A percentile compares a stretch with the other conserved stretches of the same genome.
Evolutionary conservation across 2,113 vertebrate species (phyloP).

Genomic region (Lepidothrix coronata): DNA sequence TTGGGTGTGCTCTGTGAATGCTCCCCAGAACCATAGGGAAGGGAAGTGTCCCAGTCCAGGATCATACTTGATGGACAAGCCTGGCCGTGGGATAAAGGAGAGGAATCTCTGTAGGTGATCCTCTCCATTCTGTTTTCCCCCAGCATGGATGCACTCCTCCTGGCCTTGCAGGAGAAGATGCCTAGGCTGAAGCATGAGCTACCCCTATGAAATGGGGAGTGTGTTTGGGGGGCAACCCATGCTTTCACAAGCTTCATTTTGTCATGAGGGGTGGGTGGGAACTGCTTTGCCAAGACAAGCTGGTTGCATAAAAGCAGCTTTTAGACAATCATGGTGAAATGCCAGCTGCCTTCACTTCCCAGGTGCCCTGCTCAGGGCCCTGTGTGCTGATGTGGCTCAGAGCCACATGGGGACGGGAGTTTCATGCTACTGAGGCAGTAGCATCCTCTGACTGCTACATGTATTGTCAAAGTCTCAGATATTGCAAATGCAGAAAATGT

Average conservation of each 20-base stretch:
- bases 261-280: neutral
- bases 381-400: neutral
- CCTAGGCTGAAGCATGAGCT: neutral
- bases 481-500: neutral
- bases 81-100: neutral
- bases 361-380: neutral
- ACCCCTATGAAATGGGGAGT: fast-evolving
- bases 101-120: neutral
- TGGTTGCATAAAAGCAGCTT: neutral
- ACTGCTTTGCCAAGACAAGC: neutral
- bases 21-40: neutral
- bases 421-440: neutral
- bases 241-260: neutral
- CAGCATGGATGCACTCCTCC: neutral
- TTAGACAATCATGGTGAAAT: neutral
- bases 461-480: neutral
- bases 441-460: neutral
- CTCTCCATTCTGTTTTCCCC: neutral
- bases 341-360: neutral
- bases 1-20: neutral
- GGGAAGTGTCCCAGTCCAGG: neutral
- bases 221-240: neutral
- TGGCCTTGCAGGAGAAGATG: neutral
- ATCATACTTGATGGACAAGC: neutral
- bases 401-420: fast-evolving